Percentiles rank a stretch among this genome's conserved stretches.
Evolutionary conservation across 2,113 vertebrate genomes (phyloP).

Genomic region (Myocastor coypus): DNA sequence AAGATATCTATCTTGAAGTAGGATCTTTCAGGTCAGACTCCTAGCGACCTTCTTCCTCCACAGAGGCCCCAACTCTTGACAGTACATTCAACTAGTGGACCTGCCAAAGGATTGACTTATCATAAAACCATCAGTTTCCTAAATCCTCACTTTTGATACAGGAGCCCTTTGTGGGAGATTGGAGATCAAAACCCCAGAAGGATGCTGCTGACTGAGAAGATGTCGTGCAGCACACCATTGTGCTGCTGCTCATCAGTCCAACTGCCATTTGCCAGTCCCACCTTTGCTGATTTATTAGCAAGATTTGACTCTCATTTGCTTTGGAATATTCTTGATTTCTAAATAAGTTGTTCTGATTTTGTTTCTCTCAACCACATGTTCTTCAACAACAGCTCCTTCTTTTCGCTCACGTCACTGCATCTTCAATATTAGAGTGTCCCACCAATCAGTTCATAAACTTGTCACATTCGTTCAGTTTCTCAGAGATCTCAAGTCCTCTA

Average conservation of each 20-base stretch:
- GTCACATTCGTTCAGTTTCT: neutral
- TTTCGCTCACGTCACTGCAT: neutral
- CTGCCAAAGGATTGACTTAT: neutral
- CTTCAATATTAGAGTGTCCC: neutral
- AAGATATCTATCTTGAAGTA: neutral
- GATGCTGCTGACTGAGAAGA: neutral
- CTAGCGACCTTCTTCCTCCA: neutral
- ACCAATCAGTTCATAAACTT: neutral
- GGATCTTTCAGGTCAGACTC: neutral
- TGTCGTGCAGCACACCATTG: neutral
- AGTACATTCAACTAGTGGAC: neutral
- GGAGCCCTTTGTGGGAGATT: neutral
- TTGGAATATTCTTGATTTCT: neutral
- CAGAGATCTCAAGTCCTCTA: neutral
- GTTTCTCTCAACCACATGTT: neutral
- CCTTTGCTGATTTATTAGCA: neutral
- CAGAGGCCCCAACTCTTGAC: neutral
- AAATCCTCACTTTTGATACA: neutral
- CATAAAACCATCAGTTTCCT: neutral
- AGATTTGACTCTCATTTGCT: neutral
- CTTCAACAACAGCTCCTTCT: neutral
- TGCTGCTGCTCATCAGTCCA: neutral
- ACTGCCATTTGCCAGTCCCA: neutral
- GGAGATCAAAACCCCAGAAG: neutral
- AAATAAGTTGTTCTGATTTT: neutral